Evolutionary conservation across 2,113 vertebrate species (phyloP), one percentile per base, ranked within the genome.

Genomic region (Anolis carolinensis): DNA sequence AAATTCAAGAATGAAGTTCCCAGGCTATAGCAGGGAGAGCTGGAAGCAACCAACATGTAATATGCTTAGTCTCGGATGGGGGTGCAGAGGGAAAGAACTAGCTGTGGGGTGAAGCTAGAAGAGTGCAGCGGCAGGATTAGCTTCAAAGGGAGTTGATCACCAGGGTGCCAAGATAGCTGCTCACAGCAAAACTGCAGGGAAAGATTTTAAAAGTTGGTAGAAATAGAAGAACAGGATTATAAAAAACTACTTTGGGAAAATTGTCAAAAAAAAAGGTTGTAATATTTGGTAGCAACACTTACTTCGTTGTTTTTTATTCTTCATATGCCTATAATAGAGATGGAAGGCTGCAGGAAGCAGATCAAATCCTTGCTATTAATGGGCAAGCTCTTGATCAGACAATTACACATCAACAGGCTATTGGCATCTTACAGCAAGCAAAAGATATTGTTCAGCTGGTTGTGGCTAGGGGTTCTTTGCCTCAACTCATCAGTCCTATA

Each of bases 331-430:
- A 6, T 92, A 63, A 79, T 92, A 99, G 98, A 87, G 98, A 99
- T 91, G 98, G 98, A 90, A 97, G 97, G 88, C 95, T 99, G 89
- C 97, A 96, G 92, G 98, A 99, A 93, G 97, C 97, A 0, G 98
- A 99, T 94, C 98, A 99, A 93, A 99, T 99, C 91, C 95, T 99
- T 83, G 97, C 98, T 92, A 99, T 99, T 93, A 99, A 99, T 0
- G 96, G 97, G 79, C 97, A 98, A 94, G 94, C 96, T 1, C 96
- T 99, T 81, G 98, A 99, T 94, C 97, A 98, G 94, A 97, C 97
- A n/a, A 97, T 99, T 91, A 98, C 97, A 79, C 98, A 99, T 95
- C 98, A 98, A 93, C 97, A 99, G 92, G 98, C 98, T 75, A 97
- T 99, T 88, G 94, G 95, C 90, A 97, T 99, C 91, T 95, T 99